Base-by-base conservation (phyloP, 1,140 invertebrate species). In the Hylaeus anthracinus region DNA sequence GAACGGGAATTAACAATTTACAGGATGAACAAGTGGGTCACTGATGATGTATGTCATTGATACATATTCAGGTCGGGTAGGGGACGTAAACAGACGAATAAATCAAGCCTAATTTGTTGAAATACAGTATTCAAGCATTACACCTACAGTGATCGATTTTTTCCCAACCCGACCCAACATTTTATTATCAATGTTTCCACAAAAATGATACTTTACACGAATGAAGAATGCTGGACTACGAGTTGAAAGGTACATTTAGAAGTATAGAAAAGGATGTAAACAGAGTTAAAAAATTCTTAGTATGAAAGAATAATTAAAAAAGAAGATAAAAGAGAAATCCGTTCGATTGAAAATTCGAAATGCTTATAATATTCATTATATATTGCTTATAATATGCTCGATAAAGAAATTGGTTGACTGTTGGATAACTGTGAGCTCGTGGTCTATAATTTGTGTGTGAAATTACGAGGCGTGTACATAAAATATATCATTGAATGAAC, bases 401-500 rank as follows among this genome's bases (percentile, higher is more conserved):
- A 67, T 26, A 45, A 58, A 69, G 39, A 64, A 37, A 67, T 43
- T 58, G 56, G 1, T 70, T 81, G 53, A 43, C n/a, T 5, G 48
- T 76, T n/a, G 58, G 53, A 84, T n/a, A 79, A 60, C 58, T 15
- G 65, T 72, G 45, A 56, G 45, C n/a, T 84, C 78, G 73, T 12
- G 56, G 45, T 51, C 26, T 77, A 72, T 60, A 43, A 81, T 73
- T 51, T 60, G 76, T 37, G 64, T 63, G 37, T 72, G 58, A 60
- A 79, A 58, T 82, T 84, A 83, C n/a, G 63, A 86, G 61, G 55
- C 82, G 77, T 64, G 65, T 70, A 77, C 60, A 64, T 4, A 84
- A 77, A 72, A 80, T 78, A 72, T 83, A 76, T 87, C 39, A 69
- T 61, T 60, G 72, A 80, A 74, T 63, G 58, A 69, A 79, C 45